phyloP scores from a whole-genome alignment of 2,113 vertebrate species.

The Mobula birostris region DNA sequence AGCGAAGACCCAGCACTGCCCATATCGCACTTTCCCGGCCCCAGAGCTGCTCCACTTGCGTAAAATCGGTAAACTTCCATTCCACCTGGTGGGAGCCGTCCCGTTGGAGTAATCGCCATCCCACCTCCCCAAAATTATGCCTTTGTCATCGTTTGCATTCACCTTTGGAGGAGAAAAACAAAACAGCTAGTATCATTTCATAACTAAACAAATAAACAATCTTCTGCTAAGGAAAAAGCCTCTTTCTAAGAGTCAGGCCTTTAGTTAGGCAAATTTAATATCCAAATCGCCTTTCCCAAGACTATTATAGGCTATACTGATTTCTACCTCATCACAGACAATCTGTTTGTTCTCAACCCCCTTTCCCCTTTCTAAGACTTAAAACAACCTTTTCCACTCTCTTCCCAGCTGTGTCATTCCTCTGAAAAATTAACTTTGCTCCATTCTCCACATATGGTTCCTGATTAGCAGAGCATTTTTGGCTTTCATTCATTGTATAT shows the following conservation, averaged over 20 bases:
- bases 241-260: not conserved
- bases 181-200: not conserved
- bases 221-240: not conserved
- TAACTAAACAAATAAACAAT: not conserved
- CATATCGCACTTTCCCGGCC: constrained; percentile 53
- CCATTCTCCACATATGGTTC: no score
- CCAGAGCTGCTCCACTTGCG: constrained; percentile 54
- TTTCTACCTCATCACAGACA: no score
- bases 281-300: not conserved
- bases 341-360: no score
- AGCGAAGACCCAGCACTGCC: constrained; percentile 70
- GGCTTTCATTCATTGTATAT: no score
- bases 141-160: constrained; percentile 59
- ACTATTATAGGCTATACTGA: no score
- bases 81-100: constrained; percentile 55
- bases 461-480: no score
- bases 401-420: no score
- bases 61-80: constrained; percentile 61
- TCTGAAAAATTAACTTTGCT: no score
- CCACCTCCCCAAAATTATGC: constrained; percentile 59
- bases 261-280: not conserved
- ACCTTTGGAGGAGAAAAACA: constrained; percentile 48
- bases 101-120: constrained; percentile 52
- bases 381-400: no score
- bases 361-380: no score